phyloP scores from a whole-genome alignment of 2,797 vertebrate species.

The Halcyon badia region DNA sequence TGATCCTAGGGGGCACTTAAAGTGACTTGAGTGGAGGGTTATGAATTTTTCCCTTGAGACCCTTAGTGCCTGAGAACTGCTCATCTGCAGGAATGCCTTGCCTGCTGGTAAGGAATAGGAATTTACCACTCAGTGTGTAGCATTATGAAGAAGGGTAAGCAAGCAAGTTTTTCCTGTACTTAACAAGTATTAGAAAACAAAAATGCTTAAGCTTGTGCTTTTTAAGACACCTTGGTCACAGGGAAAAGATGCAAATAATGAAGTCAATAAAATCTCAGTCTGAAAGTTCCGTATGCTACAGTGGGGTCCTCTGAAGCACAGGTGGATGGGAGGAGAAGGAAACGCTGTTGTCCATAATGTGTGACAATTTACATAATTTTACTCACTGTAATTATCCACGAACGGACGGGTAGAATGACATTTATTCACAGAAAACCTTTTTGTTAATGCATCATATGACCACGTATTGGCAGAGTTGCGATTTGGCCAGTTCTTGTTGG shows the following conservation, averaged over 20 bases:
- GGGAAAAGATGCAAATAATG: not conserved
- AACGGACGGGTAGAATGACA: not conserved
- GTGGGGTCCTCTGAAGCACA: not conserved
- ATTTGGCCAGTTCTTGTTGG: not conserved
- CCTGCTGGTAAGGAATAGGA: not conserved
- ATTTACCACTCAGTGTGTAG: not conserved
- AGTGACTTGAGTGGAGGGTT: not conserved
- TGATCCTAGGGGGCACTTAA: not conserved
- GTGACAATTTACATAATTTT: not conserved
- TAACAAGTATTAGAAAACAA: not conserved
- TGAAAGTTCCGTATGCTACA: not conserved
- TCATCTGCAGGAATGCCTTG: not conserved
- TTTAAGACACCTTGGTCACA: not conserved
- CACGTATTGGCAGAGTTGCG: not conserved
- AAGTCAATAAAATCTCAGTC: not conserved
- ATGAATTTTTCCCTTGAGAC: not conserved
- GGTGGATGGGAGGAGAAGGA: not conserved
- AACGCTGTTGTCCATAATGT: not conserved
- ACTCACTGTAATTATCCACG: not conserved
- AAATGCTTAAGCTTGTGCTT: accelerated
- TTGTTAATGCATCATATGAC: not conserved
- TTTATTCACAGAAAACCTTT: not conserved
- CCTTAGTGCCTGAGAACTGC: not conserved
- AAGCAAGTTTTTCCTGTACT: not conserved
- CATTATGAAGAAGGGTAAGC: not conserved